Percentiles rank a stretch among this genome's conserved stretches.
Evolutionary conservation across 1,140 invertebrate genomes (phyloP).

Genomic region (Drosophila kanapiae): DNA sequence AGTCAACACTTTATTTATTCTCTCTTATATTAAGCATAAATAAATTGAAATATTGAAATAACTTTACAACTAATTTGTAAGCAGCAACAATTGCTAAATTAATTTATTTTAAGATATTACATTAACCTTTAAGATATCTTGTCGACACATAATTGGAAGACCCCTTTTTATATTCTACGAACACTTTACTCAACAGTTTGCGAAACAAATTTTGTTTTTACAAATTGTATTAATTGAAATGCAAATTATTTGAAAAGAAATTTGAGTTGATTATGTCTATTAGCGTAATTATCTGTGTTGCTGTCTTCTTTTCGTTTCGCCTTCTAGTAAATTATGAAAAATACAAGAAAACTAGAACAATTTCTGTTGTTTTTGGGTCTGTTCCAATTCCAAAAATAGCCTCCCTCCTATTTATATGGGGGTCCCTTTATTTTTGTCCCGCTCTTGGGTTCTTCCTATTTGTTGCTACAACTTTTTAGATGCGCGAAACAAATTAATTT

Average conservation of each 20-base stretch:
- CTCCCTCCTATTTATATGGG: constrained; percentile 64
- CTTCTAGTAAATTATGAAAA: constrained; percentile 16
- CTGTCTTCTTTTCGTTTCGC: neutral
- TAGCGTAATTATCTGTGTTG: constrained; percentile 17
- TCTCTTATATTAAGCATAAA: neutral
- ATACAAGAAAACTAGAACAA: constrained; percentile 19
- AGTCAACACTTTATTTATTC: neutral
- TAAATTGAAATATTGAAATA: neutral
- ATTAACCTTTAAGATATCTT: no score
- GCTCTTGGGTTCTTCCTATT: constrained; percentile 39
- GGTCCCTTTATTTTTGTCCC: constrained; percentile 32
- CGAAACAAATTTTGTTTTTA: neutral
- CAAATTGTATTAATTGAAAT: constrained; percentile 13
- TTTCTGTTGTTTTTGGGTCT: constrained; percentile 15
- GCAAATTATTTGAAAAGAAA: constrained; percentile 8
- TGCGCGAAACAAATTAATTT: constrained; percentile 56
- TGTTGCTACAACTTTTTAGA: constrained; percentile 37
- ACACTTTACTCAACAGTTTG: constrained; percentile 4
- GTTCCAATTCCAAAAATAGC: constrained; percentile 59
- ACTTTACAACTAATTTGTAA: no score
- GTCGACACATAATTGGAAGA: no score
- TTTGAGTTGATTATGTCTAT: constrained; percentile 5
- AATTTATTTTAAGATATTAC: neutral
- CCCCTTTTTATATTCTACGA: no score
- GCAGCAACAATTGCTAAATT: neutral